Percentiles rank a stretch among this genome's conserved stretches.
Conservation (phyloP, 1,140 invertebrate species). For the Drosophila prosaltans region DNA sequence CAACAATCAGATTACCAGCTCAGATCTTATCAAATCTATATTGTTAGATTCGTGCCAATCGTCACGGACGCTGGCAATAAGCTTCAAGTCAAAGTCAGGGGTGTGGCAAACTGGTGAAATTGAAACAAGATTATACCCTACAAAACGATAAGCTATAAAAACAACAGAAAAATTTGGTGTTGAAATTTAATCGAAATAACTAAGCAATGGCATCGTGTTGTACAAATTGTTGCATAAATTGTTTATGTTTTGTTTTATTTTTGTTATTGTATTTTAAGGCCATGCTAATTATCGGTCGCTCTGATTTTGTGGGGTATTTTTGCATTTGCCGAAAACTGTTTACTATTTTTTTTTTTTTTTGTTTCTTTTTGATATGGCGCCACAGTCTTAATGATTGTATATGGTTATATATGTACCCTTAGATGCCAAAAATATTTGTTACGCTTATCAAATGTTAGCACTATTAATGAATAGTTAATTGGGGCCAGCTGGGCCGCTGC, state of each 20-base stretch:
- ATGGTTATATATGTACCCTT: background rate
- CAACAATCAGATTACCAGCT: background rate
- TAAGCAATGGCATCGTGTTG: constrained; percentile 1
- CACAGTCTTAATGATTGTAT: constrained; percentile 10
- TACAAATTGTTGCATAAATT: constrained; percentile 20
- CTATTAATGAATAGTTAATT: constrained; percentile 48
- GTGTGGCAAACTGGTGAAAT: constrained; percentile 28
- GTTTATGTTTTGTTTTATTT: constrained; percentile 14
- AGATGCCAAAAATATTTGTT: constrained; percentile 1
- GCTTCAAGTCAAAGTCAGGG: background rate
- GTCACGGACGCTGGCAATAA: constrained; percentile 1
- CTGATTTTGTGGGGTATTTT: constrained; percentile 22
- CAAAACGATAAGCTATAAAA: background rate
- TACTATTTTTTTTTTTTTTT: background rate
- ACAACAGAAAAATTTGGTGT: background rate
- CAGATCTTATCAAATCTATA: background rate
- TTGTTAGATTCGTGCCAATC: background rate
- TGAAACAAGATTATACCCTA: constrained; percentile 1
- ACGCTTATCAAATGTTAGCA: constrained; percentile 33
- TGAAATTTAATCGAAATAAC: constrained; percentile 19
- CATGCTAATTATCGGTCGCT: constrained; percentile 40
- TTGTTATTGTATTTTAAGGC: constrained; percentile 19
- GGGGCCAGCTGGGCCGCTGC: constrained; percentile 8
- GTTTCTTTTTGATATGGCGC: background rate
- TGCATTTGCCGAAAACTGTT: constrained; percentile 16